Conservation (phyloP, 2,797 vertebrate genomes). For the Cyclura pinguis region DNA sequence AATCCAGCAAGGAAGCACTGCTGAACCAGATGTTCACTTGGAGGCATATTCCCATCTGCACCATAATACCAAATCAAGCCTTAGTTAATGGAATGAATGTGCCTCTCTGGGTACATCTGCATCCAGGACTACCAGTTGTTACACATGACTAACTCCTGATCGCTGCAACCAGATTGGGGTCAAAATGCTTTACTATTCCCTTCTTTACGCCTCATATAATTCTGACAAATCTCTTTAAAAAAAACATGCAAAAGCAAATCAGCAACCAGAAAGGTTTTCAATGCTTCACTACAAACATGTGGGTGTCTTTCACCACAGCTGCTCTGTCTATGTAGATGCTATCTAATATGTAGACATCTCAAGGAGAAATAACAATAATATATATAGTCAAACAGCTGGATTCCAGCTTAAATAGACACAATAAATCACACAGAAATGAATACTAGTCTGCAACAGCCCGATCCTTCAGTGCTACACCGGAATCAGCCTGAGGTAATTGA, state of each 20-base stretch:
- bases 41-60: background rate
- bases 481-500: background rate
- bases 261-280: background rate
- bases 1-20: background rate
- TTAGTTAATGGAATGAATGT: background rate
- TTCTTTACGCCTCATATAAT: background rate
- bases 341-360: slow-evolving; percentile 58
- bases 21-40: background rate
- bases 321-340: slow-evolving; percentile 51
- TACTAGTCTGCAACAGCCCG: slow-evolving; percentile 56
- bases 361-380: background rate
- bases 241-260: background rate
- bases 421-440: slow-evolving; percentile 73
- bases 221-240: background rate
- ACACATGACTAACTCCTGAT: background rate
- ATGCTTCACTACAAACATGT: background rate
- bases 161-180: background rate
- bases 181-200: background rate
- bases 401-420: slow-evolving; percentile 71
- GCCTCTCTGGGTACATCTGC: too few relatives aligned
- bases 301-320: background rate
- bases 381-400: slow-evolving; percentile 65
- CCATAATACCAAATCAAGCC: background rate
- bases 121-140: background rate
- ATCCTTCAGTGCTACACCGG: background rate